Base-by-base conservation (phyloP, 2,888 invertebrate species). In the Platycheirus rosarum region DNA sequence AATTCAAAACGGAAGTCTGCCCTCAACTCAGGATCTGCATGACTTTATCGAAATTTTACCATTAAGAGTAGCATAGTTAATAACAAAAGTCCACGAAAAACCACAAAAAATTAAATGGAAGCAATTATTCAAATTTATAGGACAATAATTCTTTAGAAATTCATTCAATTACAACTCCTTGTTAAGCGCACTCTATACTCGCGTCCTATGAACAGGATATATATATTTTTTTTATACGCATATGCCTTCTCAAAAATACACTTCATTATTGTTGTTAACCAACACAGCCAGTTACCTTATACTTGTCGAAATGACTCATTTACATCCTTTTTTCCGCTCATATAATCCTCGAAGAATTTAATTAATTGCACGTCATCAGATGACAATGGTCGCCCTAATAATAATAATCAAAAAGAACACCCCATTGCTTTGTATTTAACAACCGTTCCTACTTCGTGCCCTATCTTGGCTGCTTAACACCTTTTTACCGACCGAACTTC, bases 281-380 rank as follows among this genome's bases (percentile, higher is more conserved):
- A 32, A 32, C 29, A 1, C 2, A 13, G 5, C 6, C 11, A 9
- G 55, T 37, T 20, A 6, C 9, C 9, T 2, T 23, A n/a, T n/a
- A 2, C 3, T 57, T 40, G 26, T 26, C 11, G 40, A 73, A 79
- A 73, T 76, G 70, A 76, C 80, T 82, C 71, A 80, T 60, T 75
- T 60, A 62, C 46, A 69, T 76, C 70, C 71, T 66, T 49, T 60
- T 57, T 48, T 37, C 68, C 62, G 63, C 42, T 60, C 86, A 85
- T 82, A 84, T 84, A 70, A 85, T 85, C 87, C 55, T 66, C 20
- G 65, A 86, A 86, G 87, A 88, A 85, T 88, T 85, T 86, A 88
- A 84, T 87, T 86, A 88, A 87, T 87, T 88, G 86, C 86, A 85
- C 79, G 85, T 86, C 85, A 66, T 85, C 85, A 85, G 85, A 78